Conservation (phyloP, 1,140 invertebrate genomes). For the Fopius arisanus region DNA sequence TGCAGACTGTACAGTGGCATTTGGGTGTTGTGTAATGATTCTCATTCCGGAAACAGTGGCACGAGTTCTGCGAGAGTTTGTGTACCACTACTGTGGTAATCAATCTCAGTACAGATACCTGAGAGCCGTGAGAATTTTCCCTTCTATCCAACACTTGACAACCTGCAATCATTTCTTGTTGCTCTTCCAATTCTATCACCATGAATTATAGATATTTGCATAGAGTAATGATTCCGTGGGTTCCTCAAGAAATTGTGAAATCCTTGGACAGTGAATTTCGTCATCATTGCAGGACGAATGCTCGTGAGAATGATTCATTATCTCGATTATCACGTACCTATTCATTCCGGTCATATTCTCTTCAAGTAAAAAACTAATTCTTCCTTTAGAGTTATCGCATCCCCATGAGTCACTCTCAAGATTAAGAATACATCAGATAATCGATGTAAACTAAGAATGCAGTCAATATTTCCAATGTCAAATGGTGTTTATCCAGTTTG, state of each 20-base stretch:
- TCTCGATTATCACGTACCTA: background rate
- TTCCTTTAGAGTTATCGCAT: background rate
- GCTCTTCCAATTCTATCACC: background rate
- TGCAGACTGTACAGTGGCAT: background rate
- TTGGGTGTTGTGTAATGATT: background rate
- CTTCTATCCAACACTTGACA: background rate
- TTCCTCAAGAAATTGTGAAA: background rate
- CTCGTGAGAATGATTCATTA: too few species aligned
- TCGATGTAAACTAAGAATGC: too few species aligned
- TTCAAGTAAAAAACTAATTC: background rate
- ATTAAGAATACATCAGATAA: too few species aligned
- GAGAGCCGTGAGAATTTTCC: background rate
- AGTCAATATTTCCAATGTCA: too few species aligned
- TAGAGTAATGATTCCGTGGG: background rate
- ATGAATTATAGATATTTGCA: slow-evolving; percentile 14
- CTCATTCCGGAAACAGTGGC: slow-evolving; percentile 4
- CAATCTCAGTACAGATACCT: background rate
- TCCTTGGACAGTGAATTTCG: background rate
- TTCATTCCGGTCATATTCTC: background rate
- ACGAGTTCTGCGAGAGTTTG: slow-evolving; percentile 4
- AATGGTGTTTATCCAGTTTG: too few species aligned
- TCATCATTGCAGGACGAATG: too few species aligned
- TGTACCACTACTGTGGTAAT: background rate
- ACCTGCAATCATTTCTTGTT: background rate
- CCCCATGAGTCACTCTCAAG: too few species aligned